Conservation (phyloP, 2,113 vertebrate species). For the Chroicocephalus ridibundus region DNA sequence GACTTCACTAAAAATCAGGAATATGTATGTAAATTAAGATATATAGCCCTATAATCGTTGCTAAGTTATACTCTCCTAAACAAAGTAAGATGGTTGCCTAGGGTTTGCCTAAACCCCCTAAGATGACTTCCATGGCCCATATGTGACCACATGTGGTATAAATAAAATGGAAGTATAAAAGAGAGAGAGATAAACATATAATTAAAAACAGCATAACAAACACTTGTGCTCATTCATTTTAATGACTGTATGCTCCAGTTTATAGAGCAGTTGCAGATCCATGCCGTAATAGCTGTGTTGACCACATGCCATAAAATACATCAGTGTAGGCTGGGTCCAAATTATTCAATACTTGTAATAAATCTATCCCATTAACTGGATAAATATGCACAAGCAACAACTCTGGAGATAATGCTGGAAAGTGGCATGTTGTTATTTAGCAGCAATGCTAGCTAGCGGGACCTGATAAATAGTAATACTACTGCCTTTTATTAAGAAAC, state of each 20-base stretch:
- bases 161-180: conserved; percentile 75
- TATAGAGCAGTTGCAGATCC: conserved; percentile 68
- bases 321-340: conserved; percentile 53
- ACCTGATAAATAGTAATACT: conserved; percentile 13
- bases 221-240: conserved; percentile 71
- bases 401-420: conserved; percentile 51
- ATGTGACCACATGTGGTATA: conserved; percentile 71
- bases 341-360: conserved; percentile 75
- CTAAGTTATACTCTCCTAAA: conserved; percentile 44
- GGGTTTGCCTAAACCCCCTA: conserved; percentile 53
- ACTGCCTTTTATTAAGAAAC: background rate
- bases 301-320: conserved; percentile 75
- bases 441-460: background rate
- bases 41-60: conserved; percentile 40
- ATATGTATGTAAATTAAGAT: conserved; percentile 8
- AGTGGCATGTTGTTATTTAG: conserved; percentile 48
- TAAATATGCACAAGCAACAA: conserved; percentile 65
- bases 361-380: conserved; percentile 73
- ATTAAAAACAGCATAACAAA: conserved; percentile 76
- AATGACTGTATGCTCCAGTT: conserved; percentile 60
- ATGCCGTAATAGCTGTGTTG: conserved; percentile 65
- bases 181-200: conserved; percentile 77
- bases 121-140: conserved; percentile 67
- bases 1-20: conserved; percentile 13
- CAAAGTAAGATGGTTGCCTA: conserved; percentile 60